These are phyloP conservation scores for Mastacembelus armatus DNA, from an alignment of 2,797 vertebrate genomes.

Conservation along the genomic window DNA sequence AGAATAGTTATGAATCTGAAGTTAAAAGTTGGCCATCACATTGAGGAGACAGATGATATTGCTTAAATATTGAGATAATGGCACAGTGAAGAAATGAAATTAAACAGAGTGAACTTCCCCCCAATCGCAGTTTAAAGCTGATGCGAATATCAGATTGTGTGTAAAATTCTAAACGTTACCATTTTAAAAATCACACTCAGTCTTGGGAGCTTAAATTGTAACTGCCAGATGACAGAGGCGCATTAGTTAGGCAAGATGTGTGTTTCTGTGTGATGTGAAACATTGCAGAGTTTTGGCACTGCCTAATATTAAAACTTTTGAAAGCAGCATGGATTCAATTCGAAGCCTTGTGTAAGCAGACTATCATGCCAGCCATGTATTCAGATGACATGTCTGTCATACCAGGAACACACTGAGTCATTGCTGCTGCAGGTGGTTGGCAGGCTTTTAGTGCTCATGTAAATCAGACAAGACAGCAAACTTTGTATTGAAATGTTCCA, in stretches of 20 bases:
- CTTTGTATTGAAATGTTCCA: slow-evolving; percentile 29
- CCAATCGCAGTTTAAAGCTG: too few relatives aligned
- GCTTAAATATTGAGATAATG: too few relatives aligned
- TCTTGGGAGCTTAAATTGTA: slow-evolving; percentile 4
- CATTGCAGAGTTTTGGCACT: slow-evolving; percentile 5
- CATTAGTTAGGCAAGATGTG: slow-evolving; percentile 12
- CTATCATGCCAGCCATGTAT: neutral
- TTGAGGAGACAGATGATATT: too few relatives aligned
- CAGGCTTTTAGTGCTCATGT: slow-evolving; percentile 12
- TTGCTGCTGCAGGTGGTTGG: slow-evolving; percentile 51
- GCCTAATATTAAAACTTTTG: neutral
- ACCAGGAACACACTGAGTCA: slow-evolving; percentile 49
- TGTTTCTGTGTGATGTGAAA: slow-evolving; percentile 28
- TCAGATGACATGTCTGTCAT: too few relatives aligned
- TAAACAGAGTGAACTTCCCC: too few relatives aligned
- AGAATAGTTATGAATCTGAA: neutral
- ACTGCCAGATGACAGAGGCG: slow-evolving; percentile 32
- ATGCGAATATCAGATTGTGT: too few relatives aligned
- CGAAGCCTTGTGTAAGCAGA: neutral
- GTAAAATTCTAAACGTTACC: too few relatives aligned
- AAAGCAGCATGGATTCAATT: neutral
- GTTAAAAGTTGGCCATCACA: neutral
- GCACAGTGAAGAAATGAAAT: too few relatives aligned
- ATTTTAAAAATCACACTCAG: too few relatives aligned
- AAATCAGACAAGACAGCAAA: slow-evolving; percentile 43